A percentile compares a stretch with the other conserved stretches of the same genome.
Conservation (phyloP, 2,113 vertebrate genomes). For the Oreocharis arfaki region DNA sequence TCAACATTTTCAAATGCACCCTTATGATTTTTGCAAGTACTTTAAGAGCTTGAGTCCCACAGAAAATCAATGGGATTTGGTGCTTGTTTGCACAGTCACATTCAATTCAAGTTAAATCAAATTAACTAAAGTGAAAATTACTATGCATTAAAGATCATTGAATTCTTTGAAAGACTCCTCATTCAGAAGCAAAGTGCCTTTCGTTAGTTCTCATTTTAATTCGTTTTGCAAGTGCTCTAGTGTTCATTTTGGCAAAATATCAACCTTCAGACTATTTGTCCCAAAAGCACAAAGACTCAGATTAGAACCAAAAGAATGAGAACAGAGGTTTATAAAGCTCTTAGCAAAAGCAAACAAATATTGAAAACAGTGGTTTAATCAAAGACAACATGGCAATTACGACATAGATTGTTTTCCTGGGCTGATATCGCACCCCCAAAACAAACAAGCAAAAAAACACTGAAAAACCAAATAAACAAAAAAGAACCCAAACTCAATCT, state of each 20-base stretch:
- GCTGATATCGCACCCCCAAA: background rate
- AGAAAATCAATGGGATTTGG: background rate
- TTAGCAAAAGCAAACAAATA: slow-evolving; percentile 16
- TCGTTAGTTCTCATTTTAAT: slow-evolving; percentile 38
- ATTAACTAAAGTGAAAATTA: slow-evolving; percentile 48
- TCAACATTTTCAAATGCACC: background rate
- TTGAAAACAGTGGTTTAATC: slow-evolving; percentile 46
- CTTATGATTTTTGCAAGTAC: background rate
- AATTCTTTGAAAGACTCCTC: slow-evolving; percentile 35
- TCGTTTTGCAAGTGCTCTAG: background rate
- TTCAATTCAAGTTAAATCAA: slow-evolving; percentile 38
- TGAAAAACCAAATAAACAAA: background rate
- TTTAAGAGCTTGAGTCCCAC: background rate
- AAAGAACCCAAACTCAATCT: accelerated
- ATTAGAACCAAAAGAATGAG: slow-evolving; percentile 31
- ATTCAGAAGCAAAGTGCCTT: slow-evolving; percentile 44
- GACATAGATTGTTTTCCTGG: slow-evolving; percentile 33
- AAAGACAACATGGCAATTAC: slow-evolving; percentile 11
- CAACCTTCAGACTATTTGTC: slow-evolving; percentile 37
- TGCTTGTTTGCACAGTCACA: background rate
- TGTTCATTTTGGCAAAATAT: slow-evolving; percentile 46
- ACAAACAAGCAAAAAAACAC: background rate
- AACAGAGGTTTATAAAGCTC: slow-evolving; percentile 11
- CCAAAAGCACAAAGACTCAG: slow-evolving; percentile 44
- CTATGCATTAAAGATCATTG: slow-evolving; percentile 43